A percentile compares a stretch with the other conserved stretches of the same genome.
Conservation (phyloP, 1,140 invertebrate genomes). For the Drosophila carrolli region DNA sequence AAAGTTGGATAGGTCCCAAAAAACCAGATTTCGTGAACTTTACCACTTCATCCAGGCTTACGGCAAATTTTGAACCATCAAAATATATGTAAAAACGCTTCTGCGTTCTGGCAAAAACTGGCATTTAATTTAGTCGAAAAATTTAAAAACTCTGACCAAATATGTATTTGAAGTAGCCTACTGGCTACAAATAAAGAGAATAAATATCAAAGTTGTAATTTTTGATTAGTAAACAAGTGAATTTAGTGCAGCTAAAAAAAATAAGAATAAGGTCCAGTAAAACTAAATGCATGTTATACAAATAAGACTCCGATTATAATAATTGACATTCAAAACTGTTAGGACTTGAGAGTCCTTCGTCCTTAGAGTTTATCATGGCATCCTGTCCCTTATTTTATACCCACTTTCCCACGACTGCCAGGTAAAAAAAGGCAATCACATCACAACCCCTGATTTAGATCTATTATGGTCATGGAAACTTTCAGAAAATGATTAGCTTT, state of each 20-base stretch:
- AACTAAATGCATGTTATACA: too few relatives aligned
- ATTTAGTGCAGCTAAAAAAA: too few relatives aligned
- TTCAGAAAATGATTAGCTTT: slow-evolving; percentile 16
- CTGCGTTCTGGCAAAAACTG: neutral
- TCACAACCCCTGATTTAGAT: slow-evolving; percentile 23
- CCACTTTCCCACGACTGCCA: neutral
- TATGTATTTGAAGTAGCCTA: neutral
- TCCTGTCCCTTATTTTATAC: neutral
- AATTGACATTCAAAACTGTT: too few relatives aligned
- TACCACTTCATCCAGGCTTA: neutral
- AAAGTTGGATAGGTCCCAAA: slow-evolving; percentile 3
- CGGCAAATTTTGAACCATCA: neutral
- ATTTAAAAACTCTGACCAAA: neutral
- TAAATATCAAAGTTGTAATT: neutral
- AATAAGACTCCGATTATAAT: too few relatives aligned
- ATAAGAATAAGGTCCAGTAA: too few relatives aligned
- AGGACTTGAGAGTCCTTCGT: too few relatives aligned
- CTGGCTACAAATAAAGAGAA: neutral
- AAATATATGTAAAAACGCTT: neutral
- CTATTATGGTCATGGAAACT: slow-evolving; percentile 40
- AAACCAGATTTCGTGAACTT: neutral
- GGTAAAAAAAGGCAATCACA: neutral
- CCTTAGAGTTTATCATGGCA: neutral
- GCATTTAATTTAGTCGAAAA: neutral
- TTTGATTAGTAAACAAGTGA: neutral